Percentiles rank a stretch among this genome's conserved stretches.
Conservation (phyloP, 2,113 vertebrate species). For the Todiramphus saurophagus region DNA sequence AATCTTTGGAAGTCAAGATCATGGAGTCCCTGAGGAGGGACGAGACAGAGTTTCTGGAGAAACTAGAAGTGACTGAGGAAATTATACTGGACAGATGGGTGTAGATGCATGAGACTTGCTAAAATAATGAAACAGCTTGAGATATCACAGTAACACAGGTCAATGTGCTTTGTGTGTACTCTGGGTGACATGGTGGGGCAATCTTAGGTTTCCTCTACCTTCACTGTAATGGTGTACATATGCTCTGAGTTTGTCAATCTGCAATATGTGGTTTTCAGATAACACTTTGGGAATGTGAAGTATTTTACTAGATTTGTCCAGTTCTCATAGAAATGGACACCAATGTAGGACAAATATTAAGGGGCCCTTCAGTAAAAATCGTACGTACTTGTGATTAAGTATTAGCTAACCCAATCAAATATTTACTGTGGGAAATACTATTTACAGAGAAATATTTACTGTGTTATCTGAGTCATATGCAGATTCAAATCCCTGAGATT, state of each 20-base stretch:
- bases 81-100: neutral
- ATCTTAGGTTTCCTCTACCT: neutral
- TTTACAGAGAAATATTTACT: neutral
- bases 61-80: neutral
- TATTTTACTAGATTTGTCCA: neutral
- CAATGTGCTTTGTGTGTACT: rapidly evolving
- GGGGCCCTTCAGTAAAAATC: neutral
- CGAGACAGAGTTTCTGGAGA: neutral
- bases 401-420: neutral
- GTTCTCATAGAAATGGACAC: neutral
- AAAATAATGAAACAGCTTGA: neutral
- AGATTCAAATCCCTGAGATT: neutral
- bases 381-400: neutral
- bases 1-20: neutral
- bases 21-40: neutral
- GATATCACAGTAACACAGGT: neutral
- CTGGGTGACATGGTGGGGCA: neutral
- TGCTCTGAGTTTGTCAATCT: neutral
- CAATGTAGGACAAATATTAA: neutral
- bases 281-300: neutral
- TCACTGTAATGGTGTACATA: neutral
- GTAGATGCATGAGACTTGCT: neutral
- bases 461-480: neutral
- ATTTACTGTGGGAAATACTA: neutral
- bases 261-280: neutral